Conservation (phyloP, 2,797 vertebrate genomes). For the Centropyge bicolor region DNA sequence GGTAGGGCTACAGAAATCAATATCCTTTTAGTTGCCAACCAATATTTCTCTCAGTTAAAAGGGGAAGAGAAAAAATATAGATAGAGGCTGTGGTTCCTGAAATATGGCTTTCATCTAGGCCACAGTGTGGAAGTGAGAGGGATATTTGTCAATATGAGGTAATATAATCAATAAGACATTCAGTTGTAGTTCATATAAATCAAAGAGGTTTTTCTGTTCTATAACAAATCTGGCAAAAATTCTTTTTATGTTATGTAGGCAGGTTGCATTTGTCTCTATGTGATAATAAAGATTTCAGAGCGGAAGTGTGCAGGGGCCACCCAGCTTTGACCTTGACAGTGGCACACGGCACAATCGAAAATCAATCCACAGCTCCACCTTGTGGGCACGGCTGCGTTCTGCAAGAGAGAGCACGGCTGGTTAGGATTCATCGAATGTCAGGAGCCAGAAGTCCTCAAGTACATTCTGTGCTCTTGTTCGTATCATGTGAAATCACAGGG, state of each 20-base stretch:
- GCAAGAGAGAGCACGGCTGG: slow-evolving; percentile 51
- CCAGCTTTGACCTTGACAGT: slow-evolving; percentile 73
- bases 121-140: not conserved
- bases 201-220: not conserved
- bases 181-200: not conserved
- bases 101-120: slow-evolving; percentile 7
- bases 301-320: slow-evolving; percentile 48
- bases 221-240: not conserved
- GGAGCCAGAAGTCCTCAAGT: slow-evolving; percentile 20
- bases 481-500: not conserved
- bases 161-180: slow-evolving; percentile 15
- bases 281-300: slow-evolving; percentile 26
- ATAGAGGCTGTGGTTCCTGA: not conserved
- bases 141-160: not conserved
- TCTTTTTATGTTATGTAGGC: not conserved
- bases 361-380: slow-evolving; percentile 78
- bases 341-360: slow-evolving; percentile 56
- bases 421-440: slow-evolving; percentile 40
- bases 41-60: slow-evolving; percentile 46
- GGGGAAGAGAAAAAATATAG: not conserved
- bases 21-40: slow-evolving; percentile 49
- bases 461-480: slow-evolving; percentile 31
- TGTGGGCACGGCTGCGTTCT: slow-evolving; percentile 62
- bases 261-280: not conserved
- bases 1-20: slow-evolving; percentile 58